Conservation (phyloP, 2,888 invertebrate genomes). For the Beris morrisii region DNA sequence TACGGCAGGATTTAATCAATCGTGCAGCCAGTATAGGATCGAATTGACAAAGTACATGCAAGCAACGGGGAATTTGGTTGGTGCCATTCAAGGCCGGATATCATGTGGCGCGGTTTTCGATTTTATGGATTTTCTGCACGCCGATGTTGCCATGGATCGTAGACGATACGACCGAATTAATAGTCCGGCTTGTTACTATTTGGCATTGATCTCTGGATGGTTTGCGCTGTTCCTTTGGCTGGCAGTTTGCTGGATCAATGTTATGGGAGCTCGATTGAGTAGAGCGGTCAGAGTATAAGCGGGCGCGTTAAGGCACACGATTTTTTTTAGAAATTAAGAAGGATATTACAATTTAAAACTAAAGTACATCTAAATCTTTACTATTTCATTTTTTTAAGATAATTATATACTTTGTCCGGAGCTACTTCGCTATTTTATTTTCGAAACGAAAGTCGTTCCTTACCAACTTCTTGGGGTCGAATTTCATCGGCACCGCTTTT, state of each 20-base stretch:
- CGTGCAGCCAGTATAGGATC: slow-evolving; percentile 75
- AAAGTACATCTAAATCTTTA: too few species aligned
- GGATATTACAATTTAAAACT: too few species aligned
- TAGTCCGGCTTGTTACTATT: slow-evolving; percentile 68
- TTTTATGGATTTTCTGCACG: slow-evolving; percentile 82
- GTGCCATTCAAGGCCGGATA: slow-evolving; percentile 60
- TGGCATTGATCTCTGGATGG: slow-evolving; percentile 68
- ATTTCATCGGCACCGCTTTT: too few species aligned
- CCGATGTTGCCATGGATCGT: slow-evolving; percentile 60
- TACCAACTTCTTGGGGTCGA: too few species aligned
- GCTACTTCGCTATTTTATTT: too few species aligned
- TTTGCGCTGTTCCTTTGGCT: slow-evolving; percentile 63
- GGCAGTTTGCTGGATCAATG: slow-evolving; percentile 52
- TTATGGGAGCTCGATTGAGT: slow-evolving; percentile 58
- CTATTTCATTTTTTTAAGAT: too few species aligned
- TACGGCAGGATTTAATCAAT: slow-evolving; percentile 72
- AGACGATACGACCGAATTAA: slow-evolving; percentile 71
- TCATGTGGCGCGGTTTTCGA: slow-evolving; percentile 75
- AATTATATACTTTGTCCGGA: too few species aligned
- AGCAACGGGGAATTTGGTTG: slow-evolving; percentile 54
- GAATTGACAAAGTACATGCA: slow-evolving; percentile 63
- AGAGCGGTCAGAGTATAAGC: slow-evolving; percentile 48
- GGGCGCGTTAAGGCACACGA: not conserved
- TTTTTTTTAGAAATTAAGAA: too few species aligned
- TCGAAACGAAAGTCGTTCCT: too few species aligned